Evolutionary conservation across 2,888 invertebrate species (phyloP).

Genomic region (Philhelius pedissequus): DNA sequence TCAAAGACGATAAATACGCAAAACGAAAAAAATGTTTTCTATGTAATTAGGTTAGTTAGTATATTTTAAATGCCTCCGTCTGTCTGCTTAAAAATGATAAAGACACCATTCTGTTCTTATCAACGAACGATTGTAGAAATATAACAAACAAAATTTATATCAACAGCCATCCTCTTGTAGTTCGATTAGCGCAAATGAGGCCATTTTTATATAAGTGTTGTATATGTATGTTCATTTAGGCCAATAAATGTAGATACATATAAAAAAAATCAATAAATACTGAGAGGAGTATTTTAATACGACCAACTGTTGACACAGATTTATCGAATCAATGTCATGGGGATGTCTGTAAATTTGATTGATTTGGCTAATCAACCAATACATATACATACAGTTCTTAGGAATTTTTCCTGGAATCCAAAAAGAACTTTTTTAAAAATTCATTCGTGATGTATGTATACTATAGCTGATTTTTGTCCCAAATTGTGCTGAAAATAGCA

Average conservation of each 20-base stretch:
- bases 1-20: background rate
- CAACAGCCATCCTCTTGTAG: background rate
- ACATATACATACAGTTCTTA: background rate
- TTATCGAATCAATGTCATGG: background rate
- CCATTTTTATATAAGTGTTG: background rate
- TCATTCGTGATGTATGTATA: too few species aligned
- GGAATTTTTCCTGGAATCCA: background rate
- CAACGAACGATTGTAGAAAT: background rate
- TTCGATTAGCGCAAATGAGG: background rate
- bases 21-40: background rate
- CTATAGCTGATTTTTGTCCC: too few species aligned
- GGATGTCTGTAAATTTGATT: background rate
- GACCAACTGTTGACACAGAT: background rate
- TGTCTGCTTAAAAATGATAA: constrained; percentile 1
- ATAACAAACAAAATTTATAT: background rate
- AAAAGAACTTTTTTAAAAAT: background rate
- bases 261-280: background rate
- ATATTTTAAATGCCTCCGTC: background rate
- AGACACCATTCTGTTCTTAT: background rate
- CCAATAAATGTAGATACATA: background rate
- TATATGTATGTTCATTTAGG: too few species aligned
- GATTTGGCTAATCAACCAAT: background rate
- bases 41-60: background rate
- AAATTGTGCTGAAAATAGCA: too few species aligned
- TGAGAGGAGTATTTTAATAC: background rate